Evolutionary conservation across 2,888 invertebrate genomes (phyloP).

Genomic region (Girardia tigrina): DNA sequence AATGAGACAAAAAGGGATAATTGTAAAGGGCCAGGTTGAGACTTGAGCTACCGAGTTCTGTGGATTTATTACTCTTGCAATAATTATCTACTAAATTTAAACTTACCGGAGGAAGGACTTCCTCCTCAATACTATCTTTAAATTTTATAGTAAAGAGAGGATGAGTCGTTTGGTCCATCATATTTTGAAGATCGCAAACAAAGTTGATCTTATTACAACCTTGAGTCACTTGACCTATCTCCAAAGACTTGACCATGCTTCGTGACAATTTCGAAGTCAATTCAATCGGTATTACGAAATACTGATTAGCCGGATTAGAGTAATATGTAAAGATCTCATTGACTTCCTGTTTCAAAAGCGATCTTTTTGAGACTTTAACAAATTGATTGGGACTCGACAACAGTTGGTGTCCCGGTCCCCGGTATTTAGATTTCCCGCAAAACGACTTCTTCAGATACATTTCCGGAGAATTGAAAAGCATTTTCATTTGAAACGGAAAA

Average conservation of each 20-base stretch:
- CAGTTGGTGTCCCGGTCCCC: background rate
- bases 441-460: slow-evolving; percentile 5
- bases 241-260: background rate
- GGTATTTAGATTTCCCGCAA: background rate
- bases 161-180: background rate
- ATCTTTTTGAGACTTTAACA: background rate
- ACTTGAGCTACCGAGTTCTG: background rate
- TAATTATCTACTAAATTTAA: background rate
- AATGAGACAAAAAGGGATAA: background rate
- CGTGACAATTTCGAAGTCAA: background rate
- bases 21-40: background rate
- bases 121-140: background rate
- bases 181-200: background rate
- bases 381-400: background rate
- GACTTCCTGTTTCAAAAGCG: background rate
- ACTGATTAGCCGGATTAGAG: slow-evolving; percentile 3
- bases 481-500: background rate
- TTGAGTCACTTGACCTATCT: background rate
- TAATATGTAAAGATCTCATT: background rate
- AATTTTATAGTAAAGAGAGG: background rate
- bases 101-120: background rate
- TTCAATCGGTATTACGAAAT: background rate
- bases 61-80: background rate
- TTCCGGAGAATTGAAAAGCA: background rate
- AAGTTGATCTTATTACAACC: background rate